These are phyloP conservation scores for Apostichopus californicus DNA, from an alignment of 35 echinoderm and acorn worm genomes.

Conservation along the genomic window DNA sequence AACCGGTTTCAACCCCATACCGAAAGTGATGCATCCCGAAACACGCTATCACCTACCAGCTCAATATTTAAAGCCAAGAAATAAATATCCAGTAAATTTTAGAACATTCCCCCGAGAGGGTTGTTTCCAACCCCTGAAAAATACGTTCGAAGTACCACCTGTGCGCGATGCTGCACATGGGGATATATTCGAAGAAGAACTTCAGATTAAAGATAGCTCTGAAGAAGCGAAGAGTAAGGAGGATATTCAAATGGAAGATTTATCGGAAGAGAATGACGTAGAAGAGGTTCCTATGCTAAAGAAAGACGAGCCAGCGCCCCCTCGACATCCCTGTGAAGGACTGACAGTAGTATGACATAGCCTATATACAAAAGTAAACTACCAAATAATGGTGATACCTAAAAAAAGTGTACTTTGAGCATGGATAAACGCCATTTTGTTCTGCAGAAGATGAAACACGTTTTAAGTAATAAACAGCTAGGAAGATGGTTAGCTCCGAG, in stretches of 20 bases:
- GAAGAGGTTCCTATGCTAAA: not conserved
- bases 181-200: conserved; percentile 15
- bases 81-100: conserved; percentile 5
- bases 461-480: too few relatives aligned
- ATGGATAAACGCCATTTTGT: too few relatives aligned
- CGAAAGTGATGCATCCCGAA: conserved; percentile 63
- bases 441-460: too few relatives aligned
- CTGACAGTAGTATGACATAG: conserved; percentile 29
- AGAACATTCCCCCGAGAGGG: conserved; percentile 39
- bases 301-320: conserved; percentile 38
- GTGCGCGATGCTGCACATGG: not conserved
- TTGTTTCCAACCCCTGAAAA: conserved; percentile 35
- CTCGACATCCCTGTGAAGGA: not conserved
- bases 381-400: too few relatives aligned
- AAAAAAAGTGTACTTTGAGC: too few relatives aligned
- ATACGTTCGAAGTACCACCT: conserved; percentile 2
- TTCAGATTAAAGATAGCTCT: conserved; percentile 21
- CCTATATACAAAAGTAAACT: too few relatives aligned
- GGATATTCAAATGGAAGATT: conserved; percentile 9
- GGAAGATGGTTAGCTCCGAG: too few relatives aligned
- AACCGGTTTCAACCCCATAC: conserved; percentile 44
- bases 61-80: conserved; percentile 43
- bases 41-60: conserved; percentile 58
- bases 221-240: conserved; percentile 30
- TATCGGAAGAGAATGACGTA: conserved; percentile 43